These are phyloP conservation scores for Percopsis omiscomaycus DNA, from an alignment of 2,797 vertebrate genomes.

Conservation along the genomic window DNA sequence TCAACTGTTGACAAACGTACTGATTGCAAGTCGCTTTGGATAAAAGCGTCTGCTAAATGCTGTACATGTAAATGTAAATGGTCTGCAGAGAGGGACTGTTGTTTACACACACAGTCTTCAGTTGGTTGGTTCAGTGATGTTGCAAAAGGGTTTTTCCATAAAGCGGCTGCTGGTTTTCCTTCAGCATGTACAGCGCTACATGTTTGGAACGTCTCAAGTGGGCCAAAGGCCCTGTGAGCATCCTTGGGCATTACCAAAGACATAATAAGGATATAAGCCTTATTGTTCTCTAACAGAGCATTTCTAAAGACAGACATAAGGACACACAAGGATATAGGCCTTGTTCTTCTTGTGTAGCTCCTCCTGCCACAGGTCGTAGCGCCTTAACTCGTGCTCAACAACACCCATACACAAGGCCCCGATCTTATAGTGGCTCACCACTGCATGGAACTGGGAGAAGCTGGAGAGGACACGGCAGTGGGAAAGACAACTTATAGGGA, in stretches of 20 bases:
- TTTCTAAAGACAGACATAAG: neutral
- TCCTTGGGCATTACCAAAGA: neutral
- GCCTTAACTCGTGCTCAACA: conserved; percentile 95
- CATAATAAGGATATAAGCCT: neutral
- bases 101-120: too few species aligned
- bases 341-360: conserved; percentile 95
- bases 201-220: too few species aligned
- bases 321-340: conserved; percentile 90
- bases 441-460: conserved; percentile 85
- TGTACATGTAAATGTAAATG: too few species aligned
- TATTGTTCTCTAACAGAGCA: neutral
- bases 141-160: too few species aligned
- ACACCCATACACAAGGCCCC: conserved; percentile 95
- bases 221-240: too few species aligned
- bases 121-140: too few species aligned
- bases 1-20: too few species aligned
- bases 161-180: too few species aligned
- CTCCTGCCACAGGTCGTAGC: conserved; percentile 94
- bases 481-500: neutral
- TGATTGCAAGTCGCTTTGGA: too few species aligned
- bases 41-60: too few species aligned
- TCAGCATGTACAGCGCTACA: too few species aligned
- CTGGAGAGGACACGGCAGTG: conserved; percentile 58
- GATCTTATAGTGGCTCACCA: conserved; percentile 96
- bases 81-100: too few species aligned